phyloP scores from a whole-genome alignment of 2,888 invertebrate genomes.

The Micoletzkya japonica region DNA sequence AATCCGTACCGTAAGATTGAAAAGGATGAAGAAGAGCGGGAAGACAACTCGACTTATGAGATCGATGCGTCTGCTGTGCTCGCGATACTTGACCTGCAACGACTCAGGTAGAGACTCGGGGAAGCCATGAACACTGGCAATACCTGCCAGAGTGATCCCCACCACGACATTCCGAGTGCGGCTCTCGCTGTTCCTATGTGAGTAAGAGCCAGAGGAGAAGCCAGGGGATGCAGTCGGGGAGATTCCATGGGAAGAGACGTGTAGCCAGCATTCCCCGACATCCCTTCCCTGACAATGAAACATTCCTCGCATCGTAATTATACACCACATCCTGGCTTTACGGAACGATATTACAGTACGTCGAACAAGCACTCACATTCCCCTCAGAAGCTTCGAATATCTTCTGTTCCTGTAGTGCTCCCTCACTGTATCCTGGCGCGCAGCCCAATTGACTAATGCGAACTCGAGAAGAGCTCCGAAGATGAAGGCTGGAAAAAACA shows the following conservation, averaged over 20 bases:
- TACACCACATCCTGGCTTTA: too few species aligned
- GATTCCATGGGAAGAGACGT: constrained; percentile 15
- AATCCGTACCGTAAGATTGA: constrained; percentile 50
- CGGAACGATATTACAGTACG: too few species aligned
- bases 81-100: constrained; percentile 37
- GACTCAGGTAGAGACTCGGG: background rate
- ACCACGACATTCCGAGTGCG: constrained; percentile 17
- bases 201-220: constrained; percentile 9
- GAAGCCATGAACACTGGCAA: too few species aligned
- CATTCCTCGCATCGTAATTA: too few species aligned
- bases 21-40: constrained; percentile 52
- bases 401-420: constrained; percentile 9
- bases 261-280: too few species aligned
- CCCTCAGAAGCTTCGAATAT: constrained; percentile 11
- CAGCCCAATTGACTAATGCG: constrained; percentile 30
- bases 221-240: constrained; percentile 15
- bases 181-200: constrained; percentile 25
- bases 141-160: constrained; percentile 27
- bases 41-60: constrained; percentile 52
- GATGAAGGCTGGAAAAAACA: constrained; percentile 23
- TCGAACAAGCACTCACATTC: constrained; percentile 8
- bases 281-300: too few species aligned
- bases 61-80: constrained; percentile 51
- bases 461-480: constrained; percentile 31
- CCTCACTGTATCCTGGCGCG: constrained; percentile 25